phyloP scores from a whole-genome alignment of 2,888 invertebrate genomes.

The Tromatobia lineatoria region DNA sequence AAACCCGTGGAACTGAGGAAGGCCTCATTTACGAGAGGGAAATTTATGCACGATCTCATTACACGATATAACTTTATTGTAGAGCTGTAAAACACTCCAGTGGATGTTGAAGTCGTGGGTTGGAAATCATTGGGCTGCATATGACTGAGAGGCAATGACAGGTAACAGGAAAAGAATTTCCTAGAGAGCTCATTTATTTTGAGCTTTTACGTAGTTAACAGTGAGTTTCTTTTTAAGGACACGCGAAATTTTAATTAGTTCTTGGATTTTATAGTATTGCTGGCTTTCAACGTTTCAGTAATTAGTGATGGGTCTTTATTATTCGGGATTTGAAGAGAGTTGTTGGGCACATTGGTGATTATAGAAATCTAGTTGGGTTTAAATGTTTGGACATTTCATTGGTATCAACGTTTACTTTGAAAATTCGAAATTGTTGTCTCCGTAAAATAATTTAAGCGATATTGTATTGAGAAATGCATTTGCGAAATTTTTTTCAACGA shows the following conservation, averaged over 20 bases:
- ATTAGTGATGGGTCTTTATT: background rate
- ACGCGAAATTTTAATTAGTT: background rate
- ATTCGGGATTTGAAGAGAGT: too few species aligned
- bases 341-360: too few species aligned
- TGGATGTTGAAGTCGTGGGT: slow-evolving; percentile 4
- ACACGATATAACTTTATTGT: slow-evolving; percentile 41
- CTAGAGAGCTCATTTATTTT: background rate
- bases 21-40: slow-evolving; percentile 40
- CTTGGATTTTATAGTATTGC: background rate
- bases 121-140: background rate
- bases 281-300: background rate
- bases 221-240: background rate
- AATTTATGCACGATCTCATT: slow-evolving; percentile 42
- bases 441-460: too few species aligned
- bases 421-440: too few species aligned
- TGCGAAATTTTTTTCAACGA: too few species aligned
- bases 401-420: too few species aligned
- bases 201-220: background rate
- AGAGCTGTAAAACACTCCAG: slow-evolving; percentile 25
- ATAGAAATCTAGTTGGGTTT: too few species aligned
- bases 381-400: too few species aligned
- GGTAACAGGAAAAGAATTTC: background rate
- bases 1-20: background rate
- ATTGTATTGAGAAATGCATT: too few species aligned
- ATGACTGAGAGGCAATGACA: background rate